phyloP scores from a whole-genome alignment of 2,797 vertebrate species.

The Alcedo quadribrachys region DNA sequence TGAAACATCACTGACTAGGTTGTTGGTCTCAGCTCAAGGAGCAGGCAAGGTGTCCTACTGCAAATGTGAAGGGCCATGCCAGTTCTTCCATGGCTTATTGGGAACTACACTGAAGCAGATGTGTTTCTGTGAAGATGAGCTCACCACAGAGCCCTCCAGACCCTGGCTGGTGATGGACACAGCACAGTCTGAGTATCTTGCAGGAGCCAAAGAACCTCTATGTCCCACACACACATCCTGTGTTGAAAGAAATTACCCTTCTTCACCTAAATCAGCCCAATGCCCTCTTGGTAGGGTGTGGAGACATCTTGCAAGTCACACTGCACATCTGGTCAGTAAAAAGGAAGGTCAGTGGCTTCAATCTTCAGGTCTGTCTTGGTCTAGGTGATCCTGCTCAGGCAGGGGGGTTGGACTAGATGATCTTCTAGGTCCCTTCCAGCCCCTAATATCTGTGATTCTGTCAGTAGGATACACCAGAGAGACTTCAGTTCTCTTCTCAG shows the following conservation, averaged over 20 bases:
- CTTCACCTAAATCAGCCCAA: not conserved
- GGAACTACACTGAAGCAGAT: not conserved
- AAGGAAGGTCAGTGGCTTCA: not conserved
- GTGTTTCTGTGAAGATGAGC: not conserved
- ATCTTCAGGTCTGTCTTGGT: not conserved
- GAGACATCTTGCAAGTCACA: not conserved
- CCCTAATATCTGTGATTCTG: no score
- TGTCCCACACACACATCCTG: rapidly evolving
- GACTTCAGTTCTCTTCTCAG: not conserved
- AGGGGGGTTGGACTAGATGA: no score
- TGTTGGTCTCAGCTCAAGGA: not conserved
- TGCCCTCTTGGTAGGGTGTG: not conserved
- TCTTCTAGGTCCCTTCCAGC: no score
- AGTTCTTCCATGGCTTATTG: not conserved
- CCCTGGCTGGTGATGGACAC: not conserved
- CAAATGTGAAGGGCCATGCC: not conserved
- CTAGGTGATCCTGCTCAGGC: no score
- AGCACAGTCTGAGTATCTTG: not conserved
- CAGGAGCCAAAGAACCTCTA: not conserved
- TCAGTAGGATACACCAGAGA: not conserved
- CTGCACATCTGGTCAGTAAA: not conserved
- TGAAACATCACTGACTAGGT: not conserved
- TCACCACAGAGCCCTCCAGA: not conserved
- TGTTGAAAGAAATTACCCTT: not conserved
- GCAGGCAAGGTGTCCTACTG: not conserved